These are phyloP conservation scores for Hypsopygia costalis DNA, from an alignment of 2,888 invertebrate genomes.

Conservation along the genomic window DNA sequence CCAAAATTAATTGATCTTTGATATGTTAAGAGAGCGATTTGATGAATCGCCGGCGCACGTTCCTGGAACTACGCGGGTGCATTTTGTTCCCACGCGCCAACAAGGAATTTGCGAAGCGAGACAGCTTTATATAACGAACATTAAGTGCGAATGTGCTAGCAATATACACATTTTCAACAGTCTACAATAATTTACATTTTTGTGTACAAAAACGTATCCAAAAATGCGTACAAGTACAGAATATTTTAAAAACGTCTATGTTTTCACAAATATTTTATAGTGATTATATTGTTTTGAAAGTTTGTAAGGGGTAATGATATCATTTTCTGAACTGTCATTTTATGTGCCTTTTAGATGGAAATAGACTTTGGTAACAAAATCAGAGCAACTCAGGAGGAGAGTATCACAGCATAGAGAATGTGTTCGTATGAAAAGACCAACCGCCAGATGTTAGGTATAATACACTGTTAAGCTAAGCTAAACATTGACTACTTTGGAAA, in stretches of 20 bases:
- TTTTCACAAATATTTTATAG: conserved; percentile 11
- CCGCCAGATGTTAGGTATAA: too few species aligned
- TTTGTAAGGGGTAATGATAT: too few species aligned
- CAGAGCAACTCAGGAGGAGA: too few species aligned
- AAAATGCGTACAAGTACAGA: conserved; percentile 17
- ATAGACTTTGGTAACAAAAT: too few species aligned
- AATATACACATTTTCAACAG: conserved; percentile 19
- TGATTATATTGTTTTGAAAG: background rate
- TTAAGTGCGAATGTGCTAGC: conserved; percentile 24
- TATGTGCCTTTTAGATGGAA: too few species aligned
- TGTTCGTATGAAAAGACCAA: too few species aligned
- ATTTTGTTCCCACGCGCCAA: conserved; percentile 69
- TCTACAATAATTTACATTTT: conserved; percentile 47
- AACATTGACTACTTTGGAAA: too few species aligned
- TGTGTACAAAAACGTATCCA: conserved; percentile 32
- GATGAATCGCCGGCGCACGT: conserved; percentile 61
- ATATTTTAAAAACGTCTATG: conserved; percentile 12
- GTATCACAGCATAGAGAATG: too few species aligned
- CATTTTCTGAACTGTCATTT: too few species aligned
- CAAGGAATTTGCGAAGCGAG: conserved; percentile 47
- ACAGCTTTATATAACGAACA: conserved; percentile 27
- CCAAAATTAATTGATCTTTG: conserved; percentile 35
- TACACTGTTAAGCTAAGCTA: too few species aligned
- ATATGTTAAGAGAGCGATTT: conserved; percentile 51
- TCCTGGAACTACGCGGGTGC: conserved; percentile 59